Percentiles rank a stretch among this genome's conserved stretches.
phyloP scores from a whole-genome alignment of 2,888 invertebrate genomes.

The Phaonia tiefii region DNA sequence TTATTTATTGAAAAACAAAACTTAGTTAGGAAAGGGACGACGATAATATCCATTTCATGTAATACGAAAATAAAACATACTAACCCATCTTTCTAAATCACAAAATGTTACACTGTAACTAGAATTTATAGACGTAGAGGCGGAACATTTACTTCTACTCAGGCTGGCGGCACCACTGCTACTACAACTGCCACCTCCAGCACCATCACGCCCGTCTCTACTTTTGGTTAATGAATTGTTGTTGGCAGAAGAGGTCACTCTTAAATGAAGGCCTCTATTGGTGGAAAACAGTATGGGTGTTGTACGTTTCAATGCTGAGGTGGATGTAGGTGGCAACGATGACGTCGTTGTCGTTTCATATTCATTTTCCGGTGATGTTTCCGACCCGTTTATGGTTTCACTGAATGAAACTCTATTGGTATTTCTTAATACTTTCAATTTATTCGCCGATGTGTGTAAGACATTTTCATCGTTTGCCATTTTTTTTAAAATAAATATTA shows the following conservation, averaged over 20 bases:
- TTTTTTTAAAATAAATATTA: neutral
- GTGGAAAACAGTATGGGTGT: constrained; percentile 79
- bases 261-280: constrained; percentile 76
- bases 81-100: constrained; percentile 76
- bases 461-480: constrained; percentile 35
- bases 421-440: constrained; percentile 15
- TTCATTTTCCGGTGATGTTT: constrained; percentile 33
- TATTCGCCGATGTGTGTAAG: constrained; percentile 28
- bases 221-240: constrained; percentile 31
- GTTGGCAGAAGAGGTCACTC: constrained; percentile 67
- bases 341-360: neutral
- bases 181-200: neutral
- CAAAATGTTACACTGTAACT: constrained; percentile 73
- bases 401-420: constrained; percentile 36
- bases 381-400: constrained; percentile 31
- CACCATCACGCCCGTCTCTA: constrained; percentile 20
- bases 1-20: too few species aligned
- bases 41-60: neutral
- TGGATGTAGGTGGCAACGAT: neutral
- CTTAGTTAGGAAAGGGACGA: too few species aligned
- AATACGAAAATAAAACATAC: constrained; percentile 51
- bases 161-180: constrained; percentile 4
- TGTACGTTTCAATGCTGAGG: constrained; percentile 64
- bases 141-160: constrained; percentile 2
- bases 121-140: constrained; percentile 32